phyloP scores from a whole-genome alignment of 2,888 invertebrate genomes.

The Coenonympha glycerion region DNA sequence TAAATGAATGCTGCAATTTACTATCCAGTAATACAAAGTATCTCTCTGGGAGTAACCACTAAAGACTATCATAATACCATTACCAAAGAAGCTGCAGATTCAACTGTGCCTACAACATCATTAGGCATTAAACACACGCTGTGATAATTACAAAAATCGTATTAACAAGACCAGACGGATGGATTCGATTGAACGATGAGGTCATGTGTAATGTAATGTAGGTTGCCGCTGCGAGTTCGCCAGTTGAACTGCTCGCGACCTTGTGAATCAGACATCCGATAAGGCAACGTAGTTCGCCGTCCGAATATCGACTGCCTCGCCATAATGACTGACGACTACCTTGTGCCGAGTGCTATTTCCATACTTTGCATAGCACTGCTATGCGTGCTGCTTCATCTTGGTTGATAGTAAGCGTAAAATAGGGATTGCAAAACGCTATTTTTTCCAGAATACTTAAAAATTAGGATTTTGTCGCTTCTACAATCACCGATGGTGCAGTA shows the following conservation, averaged over 20 bases:
- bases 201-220: conserved; percentile 62
- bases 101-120: neutral
- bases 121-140: conserved; percentile 1
- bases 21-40: too few relatives aligned
- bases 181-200: conserved; percentile 50
- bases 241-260: conserved; percentile 63
- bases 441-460: too few relatives aligned
- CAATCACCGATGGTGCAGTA: too few relatives aligned
- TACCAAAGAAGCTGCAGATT: neutral
- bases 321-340: conserved; percentile 16
- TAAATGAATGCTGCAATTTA: too few relatives aligned
- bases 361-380: conserved; percentile 17
- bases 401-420: neutral
- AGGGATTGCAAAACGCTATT: neutral
- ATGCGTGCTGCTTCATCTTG: conserved; percentile 11
- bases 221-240: conserved; percentile 45
- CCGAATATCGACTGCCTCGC: conserved; percentile 41
- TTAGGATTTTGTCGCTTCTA: too few relatives aligned
- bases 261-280: conserved; percentile 68
- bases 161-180: conserved; percentile 24
- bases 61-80: too few relatives aligned
- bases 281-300: conserved; percentile 49
- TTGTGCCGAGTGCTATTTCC: conserved; percentile 19
- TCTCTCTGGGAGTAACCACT: too few relatives aligned
- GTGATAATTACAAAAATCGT: conserved; percentile 10